Evolutionary conservation across 2,113 vertebrate species (phyloP), one percentile per base, ranked within the genome.

Genomic region (Corythaeola cristata): DNA sequence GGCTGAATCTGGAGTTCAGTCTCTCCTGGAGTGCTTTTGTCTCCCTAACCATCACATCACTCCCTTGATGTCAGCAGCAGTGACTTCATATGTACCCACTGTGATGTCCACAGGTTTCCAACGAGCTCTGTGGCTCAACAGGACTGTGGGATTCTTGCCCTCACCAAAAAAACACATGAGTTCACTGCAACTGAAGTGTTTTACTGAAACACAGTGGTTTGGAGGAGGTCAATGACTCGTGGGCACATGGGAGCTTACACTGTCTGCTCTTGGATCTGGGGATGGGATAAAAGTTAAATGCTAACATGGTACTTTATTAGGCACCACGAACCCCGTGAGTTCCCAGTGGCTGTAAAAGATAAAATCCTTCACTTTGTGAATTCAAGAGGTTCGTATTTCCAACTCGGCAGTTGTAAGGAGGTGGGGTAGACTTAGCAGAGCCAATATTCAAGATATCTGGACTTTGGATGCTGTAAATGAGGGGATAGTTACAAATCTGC

Each of bases 21-120:
- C 64, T 28, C 45, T 52, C 41, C 35, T 30, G 64, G 26, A 41
- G 19, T 17, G 28, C 5, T 26, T 32, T 13, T 9, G 41, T 41
- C 53, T 41, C 24, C 44, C 16, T n/a, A 52, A 9, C 1, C 53
- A 9, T 37, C 80, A 37, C 53, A 6, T 23, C 80, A 9, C 53
- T 37, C 47, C 28, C 18, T 23, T 8, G 28, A 4, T 8, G 28
- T 5, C 89, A 21, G 28, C 5, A 2, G 20, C 32, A 0, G 0
- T 9, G 7, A 19, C 6, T 33, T 69, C 71, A 41, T 45, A 6
- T 19, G 26, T 15, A 28, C 37, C 49, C 55, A 8, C 32, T 5
- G 32, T 1, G 0, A 21, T 12, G 7, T n/a, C 45, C 75, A 44
- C 33, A 28, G 37, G 16, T 44, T 67, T 15, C 73, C 73, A 80